Evolutionary conservation across 2,113 vertebrate genomes (phyloP), one percentile per base, ranked within the genome.

Genomic region (Theristicus caerulescens): DNA sequence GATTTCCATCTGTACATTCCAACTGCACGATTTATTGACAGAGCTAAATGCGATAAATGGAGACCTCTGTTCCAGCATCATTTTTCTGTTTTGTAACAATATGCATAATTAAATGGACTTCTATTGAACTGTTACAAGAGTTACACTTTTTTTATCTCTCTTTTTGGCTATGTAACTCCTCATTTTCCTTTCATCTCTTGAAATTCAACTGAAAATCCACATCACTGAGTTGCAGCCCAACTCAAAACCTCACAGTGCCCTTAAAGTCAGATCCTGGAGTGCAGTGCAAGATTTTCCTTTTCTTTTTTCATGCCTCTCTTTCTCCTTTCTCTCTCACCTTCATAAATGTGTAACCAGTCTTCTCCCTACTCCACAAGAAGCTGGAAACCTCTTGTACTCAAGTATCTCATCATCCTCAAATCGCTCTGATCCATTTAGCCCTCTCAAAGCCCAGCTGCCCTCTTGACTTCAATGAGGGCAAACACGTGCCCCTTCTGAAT

Each of bases 1-100:
- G 52, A 92, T 88, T 83, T 78, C 90, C 72, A 81, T 64, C 95
- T 78, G 47, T 54, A 81, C 80, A 67, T 70, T 64, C 18, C 16
- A 88, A 62, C 25, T 92, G 79, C 82, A 93, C 71, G 57, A 59
- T 44, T 74, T 78, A 88, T 15, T 64, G 82, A 59, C 55, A 88
- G 82, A 92, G 52, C 13, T 90, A 29, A 54, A 44, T 0, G 14
- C 1, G 4, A 36, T 67, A 70, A 73, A 80, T 12, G 26, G 71
- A 94, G 57, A 78, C 10, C 46, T 93, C 76, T 86, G 52, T 62
- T 88, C 58, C 24, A 58, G 85, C 6, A 0, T 64, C 64, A 52
- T 42, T 90, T 72, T 90, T 74, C 64, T 6, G 18, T 73, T 95
- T 77, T 51, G 8, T 74, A 86, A 88, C 38, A 62, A 82, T 51